These are phyloP conservation scores for Lithophane ornitopus DNA, from an alignment of 2,888 invertebrate species.

Conservation along the genomic window DNA sequence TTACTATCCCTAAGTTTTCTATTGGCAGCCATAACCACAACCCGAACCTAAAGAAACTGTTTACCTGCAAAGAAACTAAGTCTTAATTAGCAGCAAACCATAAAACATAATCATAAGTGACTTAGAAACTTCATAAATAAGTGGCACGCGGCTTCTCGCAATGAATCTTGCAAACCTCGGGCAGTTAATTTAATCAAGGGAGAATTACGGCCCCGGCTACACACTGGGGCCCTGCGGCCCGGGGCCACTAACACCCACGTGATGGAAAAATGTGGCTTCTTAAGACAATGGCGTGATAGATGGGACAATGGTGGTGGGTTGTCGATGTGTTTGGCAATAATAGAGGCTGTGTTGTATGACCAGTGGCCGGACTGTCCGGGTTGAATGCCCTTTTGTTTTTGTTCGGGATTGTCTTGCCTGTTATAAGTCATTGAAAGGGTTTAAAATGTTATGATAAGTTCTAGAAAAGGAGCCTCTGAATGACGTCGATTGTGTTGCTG, in stretches of 20 bases:
- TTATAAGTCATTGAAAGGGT: slow-evolving; percentile 2
- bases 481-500: not conserved
- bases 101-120: slow-evolving; percentile 44
- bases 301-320: slow-evolving; percentile 12
- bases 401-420: not conserved
- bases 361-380: slow-evolving; percentile 2
- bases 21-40: slow-evolving; percentile 4
- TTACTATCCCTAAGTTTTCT: not conserved
- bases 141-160: slow-evolving; percentile 31
- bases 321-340: slow-evolving; percentile 25
- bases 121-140: slow-evolving; percentile 50
- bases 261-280: slow-evolving; percentile 50
- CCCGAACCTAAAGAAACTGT: slow-evolving; percentile 19
- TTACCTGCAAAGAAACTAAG: slow-evolving; percentile 25
- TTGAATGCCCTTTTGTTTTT: slow-evolving; percentile 3
- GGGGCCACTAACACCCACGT: slow-evolving; percentile 29
- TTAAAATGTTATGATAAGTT: not conserved
- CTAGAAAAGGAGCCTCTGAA: not conserved
- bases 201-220: slow-evolving; percentile 41
- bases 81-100: slow-evolving; percentile 7
- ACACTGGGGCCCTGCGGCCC: slow-evolving; percentile 18
- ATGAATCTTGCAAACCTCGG: slow-evolving; percentile 53
- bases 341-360: slow-evolving; percentile 2
- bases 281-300: slow-evolving; percentile 44
- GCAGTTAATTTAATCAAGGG: slow-evolving; percentile 62